Evolutionary conservation across 2,888 invertebrate genomes (phyloP), one percentile per base, ranked within the genome.

Genomic region (Limnephilus marmoratus): DNA sequence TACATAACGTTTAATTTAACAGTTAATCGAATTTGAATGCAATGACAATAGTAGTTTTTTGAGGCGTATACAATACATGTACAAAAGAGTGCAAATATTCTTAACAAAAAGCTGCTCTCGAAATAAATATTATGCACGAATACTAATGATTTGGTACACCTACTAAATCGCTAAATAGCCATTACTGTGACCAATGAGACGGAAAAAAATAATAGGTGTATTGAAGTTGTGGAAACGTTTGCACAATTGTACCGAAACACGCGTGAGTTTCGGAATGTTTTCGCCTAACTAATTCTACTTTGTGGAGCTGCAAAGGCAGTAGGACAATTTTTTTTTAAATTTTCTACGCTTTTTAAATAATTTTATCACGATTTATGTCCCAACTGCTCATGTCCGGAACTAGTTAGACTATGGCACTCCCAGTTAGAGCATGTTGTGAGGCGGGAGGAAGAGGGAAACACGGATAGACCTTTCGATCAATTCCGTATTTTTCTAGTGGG

Each of bases 11-110:
- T 41, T 41, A 85, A 85, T 85, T 85, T 85, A 85, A 85, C 85
- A 85, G 24, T 85, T 85, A 85, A 85, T 85, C 53, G 87, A 49
- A 31, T 53, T 87, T 49, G 53, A n/a, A 68, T 68, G 68, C 68
- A 68, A n/a, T 68, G 24, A 68, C 68, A 24, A n/a, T 24, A 7
- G 68, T 68, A 7, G 68, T 68, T 68, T 68, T 68, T 53, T 53
- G 15, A 0, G 7, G n/a, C 68, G 7, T 68, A 7, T 68, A 68
- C 24, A n/a, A 24, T 68, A 68, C 24, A n/a, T 68, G 24, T 68
- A 68, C 68, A 68, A 68, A 68, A 24, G 68, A 68, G 68, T 68
- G 68, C 68, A 68, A 68, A 68, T 68, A 68, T 68, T 68, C 68
- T 24, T 68, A 9, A 68, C 68, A 68, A 68, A 68, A 68, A 68